Evolutionary conservation across 2,797 vertebrate species (phyloP).

Genomic region (Etheostoma perlongum): DNA sequence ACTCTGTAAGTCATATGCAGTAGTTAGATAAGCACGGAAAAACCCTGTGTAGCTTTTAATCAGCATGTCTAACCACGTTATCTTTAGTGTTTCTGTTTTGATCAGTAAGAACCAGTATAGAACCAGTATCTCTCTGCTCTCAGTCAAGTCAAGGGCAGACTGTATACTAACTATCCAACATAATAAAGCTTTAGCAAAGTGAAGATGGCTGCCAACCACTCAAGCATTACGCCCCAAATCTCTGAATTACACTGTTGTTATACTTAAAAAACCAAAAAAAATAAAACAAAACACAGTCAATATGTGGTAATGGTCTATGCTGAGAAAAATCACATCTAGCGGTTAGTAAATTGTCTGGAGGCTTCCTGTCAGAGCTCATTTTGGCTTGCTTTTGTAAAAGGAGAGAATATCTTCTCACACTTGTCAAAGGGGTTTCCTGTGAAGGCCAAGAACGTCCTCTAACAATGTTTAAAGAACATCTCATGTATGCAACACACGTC

Average conservation of each 20-base stretch:
- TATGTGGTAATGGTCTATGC: constrained; percentile 49
- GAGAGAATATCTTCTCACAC: constrained; percentile 70
- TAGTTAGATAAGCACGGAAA: constrained; percentile 28
- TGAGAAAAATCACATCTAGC: constrained; percentile 55
- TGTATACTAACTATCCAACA: constrained; percentile 36
- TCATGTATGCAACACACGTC: constrained; percentile 73
- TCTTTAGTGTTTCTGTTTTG: constrained; percentile 34
- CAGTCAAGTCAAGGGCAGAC: constrained; percentile 44
- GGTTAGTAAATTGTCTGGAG: constrained; percentile 49
- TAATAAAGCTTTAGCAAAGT: constrained; percentile 31
- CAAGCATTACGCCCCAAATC: constrained; percentile 37
- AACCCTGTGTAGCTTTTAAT: constrained; percentile 43
- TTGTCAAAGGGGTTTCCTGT: constrained; percentile 74
- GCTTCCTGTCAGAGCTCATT: constrained; percentile 66
- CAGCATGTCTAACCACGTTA: constrained; percentile 39
- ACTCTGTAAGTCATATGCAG: constrained; percentile 17
- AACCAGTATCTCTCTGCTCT: constrained; percentile 37
- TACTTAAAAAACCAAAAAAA: constrained; percentile 21
- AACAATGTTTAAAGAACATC: constrained; percentile 65
- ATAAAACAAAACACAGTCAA: constrained; percentile 23
- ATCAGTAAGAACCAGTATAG: constrained; percentile 22
- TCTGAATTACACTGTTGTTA: constrained; percentile 42
- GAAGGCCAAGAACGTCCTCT: constrained; percentile 78
- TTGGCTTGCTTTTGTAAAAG: constrained; percentile 61
- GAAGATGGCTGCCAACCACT: constrained; percentile 39